Evolutionary conservation across 2,888 invertebrate species (phyloP).

Genomic region (Ephialtes manifestator): DNA sequence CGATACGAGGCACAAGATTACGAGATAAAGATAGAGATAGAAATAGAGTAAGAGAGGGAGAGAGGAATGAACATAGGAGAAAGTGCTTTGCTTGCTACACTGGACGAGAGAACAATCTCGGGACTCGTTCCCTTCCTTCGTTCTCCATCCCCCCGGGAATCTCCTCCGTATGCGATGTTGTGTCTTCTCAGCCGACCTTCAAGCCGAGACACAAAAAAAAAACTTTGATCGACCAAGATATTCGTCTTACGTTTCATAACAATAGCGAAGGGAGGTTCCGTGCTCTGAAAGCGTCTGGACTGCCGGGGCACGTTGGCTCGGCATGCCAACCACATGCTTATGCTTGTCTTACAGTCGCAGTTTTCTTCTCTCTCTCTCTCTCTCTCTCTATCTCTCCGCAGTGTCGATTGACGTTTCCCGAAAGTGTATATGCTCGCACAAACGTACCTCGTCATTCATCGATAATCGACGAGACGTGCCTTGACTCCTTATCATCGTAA

Average conservation of each 20-base stretch:
- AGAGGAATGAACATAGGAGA: conserved; percentile 9
- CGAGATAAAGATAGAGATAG: too few species aligned
- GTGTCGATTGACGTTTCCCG: not conserved
- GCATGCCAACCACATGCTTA: not conserved
- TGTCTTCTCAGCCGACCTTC: conserved; percentile 41
- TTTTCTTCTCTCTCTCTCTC: too few species aligned
- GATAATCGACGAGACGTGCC: conserved; percentile 28
- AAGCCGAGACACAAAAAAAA: conserved; percentile 33
- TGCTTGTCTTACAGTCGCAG: conserved; percentile 1
- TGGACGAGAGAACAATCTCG: conserved; percentile 6
- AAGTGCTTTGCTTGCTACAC: not conserved
- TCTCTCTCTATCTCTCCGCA: not conserved
- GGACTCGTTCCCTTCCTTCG: not conserved
- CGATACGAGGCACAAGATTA: conserved; percentile 41
- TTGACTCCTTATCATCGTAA: not conserved
- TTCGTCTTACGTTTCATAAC: conserved; percentile 16
- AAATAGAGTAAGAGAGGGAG: too few species aligned
- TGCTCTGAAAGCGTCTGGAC: not conserved
- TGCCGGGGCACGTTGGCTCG: not conserved
- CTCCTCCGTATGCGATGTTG: conserved; percentile 36
- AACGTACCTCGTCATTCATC: conserved; percentile 19
- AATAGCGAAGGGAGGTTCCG: not conserved
- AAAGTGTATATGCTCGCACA: not conserved
- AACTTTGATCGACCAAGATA: not conserved
- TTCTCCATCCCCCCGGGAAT: conserved; percentile 27